Evolutionary conservation across 2,797 vertebrate species (phyloP), one percentile per base, ranked within the genome.

Genomic region (Ammospiza maritima): DNA sequence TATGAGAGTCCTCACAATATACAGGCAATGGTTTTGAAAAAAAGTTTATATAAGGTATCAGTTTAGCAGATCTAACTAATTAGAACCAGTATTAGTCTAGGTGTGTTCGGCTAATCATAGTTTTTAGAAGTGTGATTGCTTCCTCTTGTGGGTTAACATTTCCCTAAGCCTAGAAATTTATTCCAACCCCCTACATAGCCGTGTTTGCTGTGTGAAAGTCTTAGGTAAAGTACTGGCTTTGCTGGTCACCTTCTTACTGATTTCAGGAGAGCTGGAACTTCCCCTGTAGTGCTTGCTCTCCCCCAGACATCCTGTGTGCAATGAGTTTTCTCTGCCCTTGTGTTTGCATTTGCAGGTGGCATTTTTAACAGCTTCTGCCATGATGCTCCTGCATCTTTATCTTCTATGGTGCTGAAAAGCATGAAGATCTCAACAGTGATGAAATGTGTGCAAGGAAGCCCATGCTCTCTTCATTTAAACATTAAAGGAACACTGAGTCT

Each of bases 351-450:
- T 93, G 30, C 93, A 98, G 98, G 73, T 88, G 81, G 47, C 15
- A 67, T 98, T 87, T 77, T 95, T 48, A 96, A 77, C 74, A 95
- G 85, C 75, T 97, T 97, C 95, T 98, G 98, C 91, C 93, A 65
- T 22, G 60, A 70, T 5, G 65, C 84, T 60, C 97, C 97, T 9
- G 9, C 29, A 11, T 91, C 96, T 81, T 40, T 97, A 44, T 69
- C 96, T 61, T 80, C 92, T 30, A 5, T 57, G 36, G 50, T 92
- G 29, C 75, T 98, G 93, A 94, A 93, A 92, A 94, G 94, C 81
- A 96, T 98, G 97, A 95, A 91, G 22, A 93, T 98, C 16, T 97
- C 97, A 66, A 97, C 98, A 17, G 95, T 85, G 67, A 97, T 98
- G 97, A 97, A 96, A 67, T 98, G 98, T 36, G 53, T 19, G 50